Base-by-base conservation (phyloP, 1,140 invertebrate genomes). In the Hypothenemus hampei region DNA sequence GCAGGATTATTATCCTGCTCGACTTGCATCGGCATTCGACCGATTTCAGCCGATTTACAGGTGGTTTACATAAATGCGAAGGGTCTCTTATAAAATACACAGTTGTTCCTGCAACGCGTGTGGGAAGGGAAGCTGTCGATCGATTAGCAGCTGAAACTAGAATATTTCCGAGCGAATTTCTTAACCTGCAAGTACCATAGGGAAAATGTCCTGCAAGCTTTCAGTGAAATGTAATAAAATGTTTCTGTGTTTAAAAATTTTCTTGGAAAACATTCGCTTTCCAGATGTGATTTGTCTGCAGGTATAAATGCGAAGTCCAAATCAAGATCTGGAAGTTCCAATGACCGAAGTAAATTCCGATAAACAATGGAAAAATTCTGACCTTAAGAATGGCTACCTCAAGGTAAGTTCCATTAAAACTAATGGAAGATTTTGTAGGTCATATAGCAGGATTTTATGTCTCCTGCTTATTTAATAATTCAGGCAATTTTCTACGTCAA, bases 381-480 rank as follows among this genome's bases (percentile, higher is more conserved):
- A 49, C 21, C 29, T 59, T 4, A 62, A 66, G 52, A 66, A 66
- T 43, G 64, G 64, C 36, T 64, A 64, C 46, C 44, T 66, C 39
- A 63, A 59, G 29, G 37, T 37, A 45, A 43, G 40, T 31, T n/a
- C n/a, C n/a, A n/a, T n/a, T n/a, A n/a, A n/a, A n/a, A n/a, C n/a
- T n/a, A n/a, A n/a, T n/a, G n/a, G n/a, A n/a, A n/a, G n/a, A n/a
- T n/a, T n/a, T n/a, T n/a, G n/a, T n/a, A n/a, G n/a, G n/a, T n/a
- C n/a, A n/a, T n/a, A n/a, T n/a, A n/a, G n/a, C n/a, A n/a, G n/a
- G n/a, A n/a, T n/a, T n/a, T n/a, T n/a, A n/a, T n/a, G n/a, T n/a
- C n/a, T n/a, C n/a, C n/a, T n/a, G n/a, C n/a, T n/a, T n/a, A n/a
- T n/a, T n/a, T n/a, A n/a, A n/a, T n/a, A n/a, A n/a, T n/a, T n/a